Evolutionary conservation across 2,888 invertebrate genomes (phyloP).

Genomic region (Nemapogon koenigi): DNA sequence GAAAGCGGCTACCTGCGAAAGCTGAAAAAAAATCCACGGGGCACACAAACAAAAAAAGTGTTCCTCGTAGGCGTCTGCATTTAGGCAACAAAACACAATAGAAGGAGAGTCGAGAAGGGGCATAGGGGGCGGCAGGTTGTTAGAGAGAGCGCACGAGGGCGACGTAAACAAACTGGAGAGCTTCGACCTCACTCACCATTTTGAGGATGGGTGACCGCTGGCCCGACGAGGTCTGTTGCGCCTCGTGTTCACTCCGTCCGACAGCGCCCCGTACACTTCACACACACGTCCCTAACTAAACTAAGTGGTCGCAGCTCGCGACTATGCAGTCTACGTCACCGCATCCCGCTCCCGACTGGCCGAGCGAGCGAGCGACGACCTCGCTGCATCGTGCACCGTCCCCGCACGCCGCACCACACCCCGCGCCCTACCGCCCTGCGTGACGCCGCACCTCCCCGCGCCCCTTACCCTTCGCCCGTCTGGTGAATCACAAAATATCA

Average conservation of each 20-base stretch:
- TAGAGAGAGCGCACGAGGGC: constrained; percentile 43
- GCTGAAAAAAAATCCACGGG: constrained; percentile 46
- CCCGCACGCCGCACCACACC: constrained; percentile 24
- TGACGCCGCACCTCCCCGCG: constrained; percentile 21
- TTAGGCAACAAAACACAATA: constrained; percentile 64
- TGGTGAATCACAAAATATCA: constrained; percentile 54
- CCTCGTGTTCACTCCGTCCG: constrained; percentile 28
- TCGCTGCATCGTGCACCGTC: constrained; percentile 56
- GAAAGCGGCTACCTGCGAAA: constrained; percentile 52
- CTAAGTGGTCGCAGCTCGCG: constrained; percentile 57
- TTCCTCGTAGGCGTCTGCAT: constrained; percentile 55
- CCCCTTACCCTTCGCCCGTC: constrained; percentile 50
- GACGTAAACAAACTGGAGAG: constrained; percentile 62
- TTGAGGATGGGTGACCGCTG: constrained; percentile 27
- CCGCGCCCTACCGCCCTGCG: constrained; percentile 30
- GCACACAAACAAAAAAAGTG: constrained; percentile 48
- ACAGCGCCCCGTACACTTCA: constrained; percentile 41
- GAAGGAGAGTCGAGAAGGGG: constrained; percentile 50
- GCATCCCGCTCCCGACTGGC: constrained; percentile 62
- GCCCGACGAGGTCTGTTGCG: not conserved
- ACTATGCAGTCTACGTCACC: constrained; percentile 65
- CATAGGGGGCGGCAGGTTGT: constrained; percentile 59
- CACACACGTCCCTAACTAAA: constrained; percentile 58
- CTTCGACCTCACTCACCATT: constrained; percentile 64
- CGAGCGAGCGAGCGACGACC: constrained; percentile 56